Base-by-base conservation (phyloP, 2,797 vertebrate genomes). In the Eulemur coronatus region DNA sequence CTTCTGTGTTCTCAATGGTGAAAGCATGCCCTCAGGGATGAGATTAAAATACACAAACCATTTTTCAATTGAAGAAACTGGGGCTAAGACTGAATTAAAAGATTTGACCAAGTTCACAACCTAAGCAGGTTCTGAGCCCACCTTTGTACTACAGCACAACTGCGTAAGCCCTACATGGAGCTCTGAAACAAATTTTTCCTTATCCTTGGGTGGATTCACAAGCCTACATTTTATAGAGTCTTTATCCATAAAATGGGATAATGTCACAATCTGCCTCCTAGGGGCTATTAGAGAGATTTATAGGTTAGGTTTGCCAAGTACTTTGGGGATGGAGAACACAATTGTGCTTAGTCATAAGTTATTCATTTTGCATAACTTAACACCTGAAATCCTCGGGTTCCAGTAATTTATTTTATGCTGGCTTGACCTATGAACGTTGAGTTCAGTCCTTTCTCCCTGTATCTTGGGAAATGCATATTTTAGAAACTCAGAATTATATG, bases 221-320 rank as follows among this genome's bases (percentile, higher is more conserved):
- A 90, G 70, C 65, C 79, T 67, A 80, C 20, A 18, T 96, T 93
- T 94, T 95, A 94, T 55, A 55, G 61, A 92, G 41, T 82, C 35
- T 35, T 94, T 82, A 93, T 89, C 97, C 91, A 61, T 96, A 96
- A 96, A 96, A 97, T 96, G 85, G 94, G 82, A 97, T 94, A 95
- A 97, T 67, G 57, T 46, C 52, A 78, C 69, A 75, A 75, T 96
- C 85, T 91, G 84, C 92, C 92, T 97, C 72, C 24, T 11, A 80
- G 88, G 78, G 52, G 7, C 85, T 82, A 69, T 97, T 97, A 96
- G 52, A 80, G 30, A 88, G 91, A 95, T 89, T 96, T 85, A 76
- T 17, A 63, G 24, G 41, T 75, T 35, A 28, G 18, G 41, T 86
- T 81, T 52, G 38, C 63, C 88, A 79, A 65, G 67, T 52, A 57